These are phyloP conservation scores for Gambusia affinis DNA, from an alignment of 2,113 vertebrate species.

Conservation along the genomic window DNA sequence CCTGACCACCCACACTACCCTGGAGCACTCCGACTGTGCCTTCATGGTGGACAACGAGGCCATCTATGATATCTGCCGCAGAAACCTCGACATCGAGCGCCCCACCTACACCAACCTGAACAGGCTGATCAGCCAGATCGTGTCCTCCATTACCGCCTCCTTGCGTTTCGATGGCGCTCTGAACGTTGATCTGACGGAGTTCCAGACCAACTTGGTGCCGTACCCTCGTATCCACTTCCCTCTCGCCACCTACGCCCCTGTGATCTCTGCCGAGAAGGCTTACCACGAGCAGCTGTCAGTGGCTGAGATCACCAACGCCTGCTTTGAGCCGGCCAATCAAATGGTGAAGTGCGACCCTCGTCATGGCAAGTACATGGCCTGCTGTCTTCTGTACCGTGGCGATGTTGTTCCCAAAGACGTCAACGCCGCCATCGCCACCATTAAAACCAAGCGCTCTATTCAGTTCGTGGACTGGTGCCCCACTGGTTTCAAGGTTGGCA, in stretches of 20 bases:
- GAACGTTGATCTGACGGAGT: conserved; percentile 89
- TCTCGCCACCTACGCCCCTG: conserved; percentile 80
- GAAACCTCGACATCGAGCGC: conserved; percentile 83
- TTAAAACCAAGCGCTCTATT: conserved; percentile 84
- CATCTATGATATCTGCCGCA: conserved; percentile 86
- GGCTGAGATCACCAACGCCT: conserved; percentile 62
- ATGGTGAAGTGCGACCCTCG: conserved; percentile 68
- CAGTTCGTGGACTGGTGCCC: conserved; percentile 87
- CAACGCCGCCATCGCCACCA: conserved; percentile 85
- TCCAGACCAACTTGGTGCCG: conserved; percentile 84
- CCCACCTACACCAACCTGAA: conserved; percentile 84
- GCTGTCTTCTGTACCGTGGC: conserved; percentile 84
- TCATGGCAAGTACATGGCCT: conserved; percentile 71
- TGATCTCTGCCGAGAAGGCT: conserved; percentile 81
- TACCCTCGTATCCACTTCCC: conserved; percentile 80
- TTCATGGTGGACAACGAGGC: conserved; percentile 88
- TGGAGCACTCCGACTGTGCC: conserved; percentile 87
- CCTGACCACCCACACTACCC: conserved; percentile 86
- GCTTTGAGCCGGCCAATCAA: conserved; percentile 67
- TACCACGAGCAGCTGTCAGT: conserved; percentile 78
- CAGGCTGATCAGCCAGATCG: conserved; percentile 73
- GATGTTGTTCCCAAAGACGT: conserved; percentile 88
- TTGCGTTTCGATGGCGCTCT: conserved; percentile 88
- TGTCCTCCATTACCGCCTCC: conserved; percentile 84
- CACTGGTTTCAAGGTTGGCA: conserved; percentile 80